These are phyloP conservation scores for Pseudomyrmex pallidus DNA, from an alignment of 1,140 invertebrate species.

Conservation along the genomic window DNA sequence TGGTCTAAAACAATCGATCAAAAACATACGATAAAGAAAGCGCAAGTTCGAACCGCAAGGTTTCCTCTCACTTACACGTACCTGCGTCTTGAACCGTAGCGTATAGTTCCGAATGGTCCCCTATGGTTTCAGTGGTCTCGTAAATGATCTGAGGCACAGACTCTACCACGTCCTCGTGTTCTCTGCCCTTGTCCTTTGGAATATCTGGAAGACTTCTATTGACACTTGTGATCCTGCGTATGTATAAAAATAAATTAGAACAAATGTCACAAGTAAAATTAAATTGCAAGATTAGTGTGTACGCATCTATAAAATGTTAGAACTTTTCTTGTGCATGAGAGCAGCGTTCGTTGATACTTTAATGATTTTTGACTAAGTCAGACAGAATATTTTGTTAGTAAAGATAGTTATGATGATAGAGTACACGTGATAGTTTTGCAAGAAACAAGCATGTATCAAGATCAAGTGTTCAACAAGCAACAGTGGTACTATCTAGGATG, in stretches of 20 bases:
- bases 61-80: constrained; percentile 41
- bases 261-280: not conserved
- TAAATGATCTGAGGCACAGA: constrained; percentile 83
- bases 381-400: too few species aligned
- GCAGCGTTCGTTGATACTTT: not conserved
- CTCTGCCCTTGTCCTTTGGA: constrained; percentile 84
- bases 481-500: constrained; percentile 9
- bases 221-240: constrained; percentile 84
- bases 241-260: constrained; percentile 35
- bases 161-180: constrained; percentile 77
- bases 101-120: constrained; percentile 88
- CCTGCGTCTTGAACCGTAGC: constrained; percentile 88
- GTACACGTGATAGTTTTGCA: not conserved
- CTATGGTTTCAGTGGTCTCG: constrained; percentile 82
- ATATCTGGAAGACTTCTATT: constrained; percentile 89
- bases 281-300: not conserved
- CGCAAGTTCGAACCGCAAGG: not conserved
- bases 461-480: not conserved
- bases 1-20: constrained; percentile 56
- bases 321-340: not conserved
- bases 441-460: not conserved
- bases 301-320: not conserved
- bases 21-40: not conserved
- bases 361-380: too few species aligned
- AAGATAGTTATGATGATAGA: too few species aligned